Percentiles rank a stretch among this genome's conserved stretches.
phyloP scores from a whole-genome alignment of 1,140 invertebrate genomes.

The Danaus melanippus region DNA sequence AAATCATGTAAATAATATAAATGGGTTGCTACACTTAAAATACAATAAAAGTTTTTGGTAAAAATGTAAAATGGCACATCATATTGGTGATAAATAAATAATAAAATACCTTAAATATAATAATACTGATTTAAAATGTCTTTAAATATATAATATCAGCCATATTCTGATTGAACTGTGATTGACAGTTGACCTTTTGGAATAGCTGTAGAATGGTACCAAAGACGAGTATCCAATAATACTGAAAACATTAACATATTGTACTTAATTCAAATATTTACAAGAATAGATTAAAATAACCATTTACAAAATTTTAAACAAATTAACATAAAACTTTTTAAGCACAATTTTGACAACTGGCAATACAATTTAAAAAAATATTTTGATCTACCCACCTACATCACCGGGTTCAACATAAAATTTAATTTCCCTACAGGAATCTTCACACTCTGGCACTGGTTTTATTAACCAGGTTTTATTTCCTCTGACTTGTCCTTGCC shows the following conservation, averaged over 20 bases:
- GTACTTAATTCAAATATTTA: constrained; percentile 11
- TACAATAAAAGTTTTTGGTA: constrained; percentile 25
- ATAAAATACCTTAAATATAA: constrained; percentile 22
- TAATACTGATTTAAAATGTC: constrained; percentile 38
- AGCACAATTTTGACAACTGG: constrained; percentile 1
- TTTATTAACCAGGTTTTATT: constrained; percentile 89
- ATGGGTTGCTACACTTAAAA: constrained; percentile 20
- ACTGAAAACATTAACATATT: constrained; percentile 72
- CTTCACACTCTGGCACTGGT: constrained; percentile 91
- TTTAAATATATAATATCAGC: constrained; percentile 64
- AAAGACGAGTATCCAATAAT: constrained; percentile 90
- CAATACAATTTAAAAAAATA: background rate
- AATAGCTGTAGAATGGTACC: constrained; percentile 93
- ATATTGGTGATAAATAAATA: constrained; percentile 23
- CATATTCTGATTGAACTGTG: constrained; percentile 94
- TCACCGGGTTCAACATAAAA: constrained; percentile 90
- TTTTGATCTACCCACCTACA: constrained; percentile 75
- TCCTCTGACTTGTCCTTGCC: constrained; percentile 93
- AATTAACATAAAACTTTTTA: background rate
- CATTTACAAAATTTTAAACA: background rate
- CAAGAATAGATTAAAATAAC: background rate
- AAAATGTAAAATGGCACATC: constrained; percentile 33
- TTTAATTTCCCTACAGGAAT: constrained; percentile 80
- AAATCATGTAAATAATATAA: constrained; percentile 30
- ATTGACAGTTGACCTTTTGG: constrained; percentile 89